Evolutionary conservation across 2,797 vertebrate species (phyloP).

Genomic region (Xerus rutilus): DNA sequence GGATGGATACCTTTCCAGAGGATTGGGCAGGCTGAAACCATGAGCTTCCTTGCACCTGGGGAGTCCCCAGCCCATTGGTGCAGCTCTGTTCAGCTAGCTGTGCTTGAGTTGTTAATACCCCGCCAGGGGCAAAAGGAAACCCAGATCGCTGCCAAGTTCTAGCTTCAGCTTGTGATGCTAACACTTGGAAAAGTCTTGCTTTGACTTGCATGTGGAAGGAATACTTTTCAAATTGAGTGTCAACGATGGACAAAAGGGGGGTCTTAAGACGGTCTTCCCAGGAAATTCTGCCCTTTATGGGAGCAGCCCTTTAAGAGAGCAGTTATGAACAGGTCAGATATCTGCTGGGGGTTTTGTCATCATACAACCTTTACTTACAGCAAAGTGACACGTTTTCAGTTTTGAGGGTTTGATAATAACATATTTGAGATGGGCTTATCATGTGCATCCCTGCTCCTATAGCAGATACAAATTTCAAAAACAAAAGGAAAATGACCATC

Average conservation of each 20-base stretch:
- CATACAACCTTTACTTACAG: background rate
- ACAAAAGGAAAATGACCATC: background rate
- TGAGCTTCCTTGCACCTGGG: background rate
- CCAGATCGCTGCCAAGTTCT: constrained; percentile 80
- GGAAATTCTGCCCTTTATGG: background rate
- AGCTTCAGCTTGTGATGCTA: constrained; percentile 83
- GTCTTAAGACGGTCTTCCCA: background rate
- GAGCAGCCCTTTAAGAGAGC: background rate
- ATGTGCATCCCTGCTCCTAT: background rate
- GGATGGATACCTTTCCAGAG: background rate
- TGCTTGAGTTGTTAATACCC: constrained; percentile 69
- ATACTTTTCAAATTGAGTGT: constrained; percentile 30
- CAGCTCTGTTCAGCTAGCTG: background rate
- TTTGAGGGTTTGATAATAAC: background rate
- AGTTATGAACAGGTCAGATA: background rate
- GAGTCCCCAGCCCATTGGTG: background rate
- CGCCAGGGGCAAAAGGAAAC: constrained; percentile 75
- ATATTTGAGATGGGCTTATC: background rate
- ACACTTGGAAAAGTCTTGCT: constrained; percentile 79
- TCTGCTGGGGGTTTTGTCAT: background rate
- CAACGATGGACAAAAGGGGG: constrained; percentile 30
- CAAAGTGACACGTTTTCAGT: background rate
- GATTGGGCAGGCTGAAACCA: background rate
- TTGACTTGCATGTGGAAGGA: constrained; percentile 67
- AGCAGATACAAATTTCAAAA: background rate